A percentile compares a stretch with the other conserved stretches of the same genome.
Conservation (phyloP, 2,113 vertebrate genomes). For the Odobenus rosmarus region DNA sequence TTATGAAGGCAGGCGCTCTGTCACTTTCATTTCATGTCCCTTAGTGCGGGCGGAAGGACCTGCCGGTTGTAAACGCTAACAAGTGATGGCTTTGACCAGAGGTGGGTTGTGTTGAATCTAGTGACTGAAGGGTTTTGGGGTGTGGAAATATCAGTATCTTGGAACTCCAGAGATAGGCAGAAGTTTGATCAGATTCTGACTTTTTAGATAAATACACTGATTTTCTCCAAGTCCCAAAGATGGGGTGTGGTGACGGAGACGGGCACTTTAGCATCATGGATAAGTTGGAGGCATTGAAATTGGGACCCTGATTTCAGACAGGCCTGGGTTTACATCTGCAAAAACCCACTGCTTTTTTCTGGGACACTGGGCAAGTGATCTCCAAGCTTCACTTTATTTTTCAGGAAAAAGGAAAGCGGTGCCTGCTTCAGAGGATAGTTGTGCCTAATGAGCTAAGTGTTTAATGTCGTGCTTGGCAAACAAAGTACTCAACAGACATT, state of each 20-base stretch:
- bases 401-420: too few species aligned
- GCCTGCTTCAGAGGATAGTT: neutral
- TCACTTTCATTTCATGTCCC: neutral
- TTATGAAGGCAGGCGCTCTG: neutral
- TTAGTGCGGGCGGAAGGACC: neutral
- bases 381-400: neutral
- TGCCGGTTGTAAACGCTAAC: neutral
- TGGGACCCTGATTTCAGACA: neutral
- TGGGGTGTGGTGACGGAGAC: fast-evolving
- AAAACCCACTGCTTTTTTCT: neutral
- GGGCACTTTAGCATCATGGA: fast-evolving
- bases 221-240: neutral
- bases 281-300: neutral
- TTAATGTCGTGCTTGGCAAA: neutral
- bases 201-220: neutral
- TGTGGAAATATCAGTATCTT: neutral
- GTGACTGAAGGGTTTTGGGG: neutral
- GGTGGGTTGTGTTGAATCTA: neutral
- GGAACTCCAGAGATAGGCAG: neutral
- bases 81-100: neutral
- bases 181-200: neutral
- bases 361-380: neutral
- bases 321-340: neutral
- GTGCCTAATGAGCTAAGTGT: neutral
- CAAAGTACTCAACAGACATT: neutral